Evolutionary conservation across 2,888 invertebrate species (phyloP), one percentile per base, ranked within the genome.

Genomic region (Drosophila villosipedis): DNA sequence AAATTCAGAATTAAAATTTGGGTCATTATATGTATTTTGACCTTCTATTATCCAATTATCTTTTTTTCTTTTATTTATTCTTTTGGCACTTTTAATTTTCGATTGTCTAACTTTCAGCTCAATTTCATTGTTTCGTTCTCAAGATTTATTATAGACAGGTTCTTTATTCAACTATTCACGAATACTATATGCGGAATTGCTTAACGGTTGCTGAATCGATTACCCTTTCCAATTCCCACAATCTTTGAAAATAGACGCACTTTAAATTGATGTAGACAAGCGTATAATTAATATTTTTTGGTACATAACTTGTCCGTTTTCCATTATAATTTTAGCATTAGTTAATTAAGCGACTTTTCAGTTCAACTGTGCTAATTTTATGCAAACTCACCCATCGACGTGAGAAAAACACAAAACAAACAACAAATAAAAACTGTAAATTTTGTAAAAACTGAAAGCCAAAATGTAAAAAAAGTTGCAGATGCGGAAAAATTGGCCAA

Each of bases 401-500:
- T 75, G 76, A 77, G 76, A 76, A 80, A 80, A 43, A 35, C 55
- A 19, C 28, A 54, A 19, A 55, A 55, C 68, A 60, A 61, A 57
- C 4, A 53, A 50, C 53, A 63, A 71, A 65, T 47, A 58, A 58
- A 73, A 77, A 68, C 61, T 49, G 61, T 66, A 57, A 61, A 67
- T 65, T 22, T 63, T 59, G 65, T 61, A 55, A 66, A 65, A 71
- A 71, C 49, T 52, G 60, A 83, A 80, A 84, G 73, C 70, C 65
- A 57, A 47, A 64, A 60, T 63, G 64, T 53, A 53, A 61, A 63
- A 66, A 30, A 47, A 55, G 58, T 52, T 28, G 49, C 62, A 82
- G 69, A 89, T 90, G 85, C 85, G 85, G 85, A 90, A 85, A 90
- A 85, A 80, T 83, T 78, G 90, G 71, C 77, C 71, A 82, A 80